phyloP scores from a whole-genome alignment of 2,113 vertebrate species.

The Boleophthalmus pectinirostris region DNA sequence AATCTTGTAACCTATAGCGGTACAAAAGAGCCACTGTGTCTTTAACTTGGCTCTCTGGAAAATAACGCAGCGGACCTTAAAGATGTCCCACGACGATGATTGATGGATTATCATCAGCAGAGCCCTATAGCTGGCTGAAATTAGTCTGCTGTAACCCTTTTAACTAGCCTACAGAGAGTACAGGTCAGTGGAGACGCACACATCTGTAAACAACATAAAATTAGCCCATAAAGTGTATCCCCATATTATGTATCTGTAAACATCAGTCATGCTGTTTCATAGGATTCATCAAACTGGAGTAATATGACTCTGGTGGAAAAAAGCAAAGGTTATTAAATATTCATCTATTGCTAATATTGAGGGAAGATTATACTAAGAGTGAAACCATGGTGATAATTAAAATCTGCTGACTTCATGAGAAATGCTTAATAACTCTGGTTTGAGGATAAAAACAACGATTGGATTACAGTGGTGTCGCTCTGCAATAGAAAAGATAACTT shows the following conservation, averaged over 20 bases:
- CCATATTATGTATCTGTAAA: conserved; percentile 16
- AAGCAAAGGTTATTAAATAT: neutral
- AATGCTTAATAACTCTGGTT: neutral
- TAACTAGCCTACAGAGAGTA: conserved; percentile 55
- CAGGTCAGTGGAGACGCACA: conserved; percentile 20
- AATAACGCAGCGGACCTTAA: conserved; percentile 23
- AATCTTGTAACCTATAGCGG: neutral
- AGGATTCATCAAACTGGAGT: conserved; percentile 4
- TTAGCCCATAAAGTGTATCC: conserved; percentile 51
- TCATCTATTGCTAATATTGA: neutral
- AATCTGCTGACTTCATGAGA: neutral
- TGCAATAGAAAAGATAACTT: neutral
- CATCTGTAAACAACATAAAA: conserved; percentile 66
- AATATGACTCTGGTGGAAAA: neutral
- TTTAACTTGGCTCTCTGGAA: conserved; percentile 21
- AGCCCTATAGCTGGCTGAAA: conserved; percentile 43
- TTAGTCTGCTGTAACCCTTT: conserved; percentile 57
- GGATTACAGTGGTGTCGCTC: neutral
- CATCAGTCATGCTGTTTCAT: neutral
- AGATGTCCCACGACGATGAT: conserved; percentile 34
- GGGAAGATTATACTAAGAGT: neutral
- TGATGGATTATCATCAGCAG: conserved; percentile 60
- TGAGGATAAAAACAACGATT: neutral
- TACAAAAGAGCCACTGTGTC: conserved; percentile 6
- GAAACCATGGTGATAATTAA: neutral